Evolutionary conservation across 2,113 vertebrate species (phyloP).

Genomic region (Brachirus orientalis): DNA sequence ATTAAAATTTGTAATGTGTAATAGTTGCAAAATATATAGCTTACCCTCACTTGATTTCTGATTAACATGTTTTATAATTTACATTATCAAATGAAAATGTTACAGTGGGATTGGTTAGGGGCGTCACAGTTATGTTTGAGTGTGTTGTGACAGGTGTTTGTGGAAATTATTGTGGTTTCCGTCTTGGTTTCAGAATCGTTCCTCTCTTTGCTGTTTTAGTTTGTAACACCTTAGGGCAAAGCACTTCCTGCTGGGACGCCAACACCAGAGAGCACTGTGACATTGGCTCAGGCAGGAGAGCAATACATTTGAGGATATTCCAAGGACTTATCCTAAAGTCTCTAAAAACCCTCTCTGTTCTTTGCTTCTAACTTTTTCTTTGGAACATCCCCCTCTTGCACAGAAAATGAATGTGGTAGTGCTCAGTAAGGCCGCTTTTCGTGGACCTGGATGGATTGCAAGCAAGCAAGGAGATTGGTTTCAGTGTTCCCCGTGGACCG

Average conservation of each 20-base stretch:
- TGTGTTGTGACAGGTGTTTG: too few species aligned
- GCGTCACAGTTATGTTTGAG: too few species aligned
- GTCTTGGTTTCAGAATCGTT: neutral
- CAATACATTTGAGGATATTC: slow-evolving; percentile 3
- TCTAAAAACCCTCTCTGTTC: slow-evolving; percentile 18
- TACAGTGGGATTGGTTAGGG: too few species aligned
- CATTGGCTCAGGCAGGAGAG: slow-evolving; percentile 8
- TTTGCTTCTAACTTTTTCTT: slow-evolving; percentile 47
- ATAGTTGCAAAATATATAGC: too few species aligned
- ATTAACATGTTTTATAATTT: too few species aligned
- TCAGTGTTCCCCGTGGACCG: slow-evolving; percentile 73
- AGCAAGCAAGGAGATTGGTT: slow-evolving; percentile 75
- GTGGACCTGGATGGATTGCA: slow-evolving; percentile 73
- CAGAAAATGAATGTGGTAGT: slow-evolving; percentile 69
- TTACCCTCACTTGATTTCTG: too few species aligned
- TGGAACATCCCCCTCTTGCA: slow-evolving; percentile 38
- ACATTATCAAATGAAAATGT: too few species aligned
- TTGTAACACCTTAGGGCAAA: neutral
- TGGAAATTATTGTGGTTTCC: too few species aligned
- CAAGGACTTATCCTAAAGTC: slow-evolving; percentile 47
- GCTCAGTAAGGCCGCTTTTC: slow-evolving; percentile 60
- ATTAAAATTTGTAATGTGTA: too few species aligned
- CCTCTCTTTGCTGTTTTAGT: neutral
- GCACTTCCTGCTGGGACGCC: slow-evolving; percentile 14
- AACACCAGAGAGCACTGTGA: slow-evolving; percentile 6